A percentile compares a stretch with the other conserved stretches of the same genome.
These are phyloP conservation scores for Troilus luridus DNA, from an alignment of 2,888 invertebrate species.

Conservation along the genomic window DNA sequence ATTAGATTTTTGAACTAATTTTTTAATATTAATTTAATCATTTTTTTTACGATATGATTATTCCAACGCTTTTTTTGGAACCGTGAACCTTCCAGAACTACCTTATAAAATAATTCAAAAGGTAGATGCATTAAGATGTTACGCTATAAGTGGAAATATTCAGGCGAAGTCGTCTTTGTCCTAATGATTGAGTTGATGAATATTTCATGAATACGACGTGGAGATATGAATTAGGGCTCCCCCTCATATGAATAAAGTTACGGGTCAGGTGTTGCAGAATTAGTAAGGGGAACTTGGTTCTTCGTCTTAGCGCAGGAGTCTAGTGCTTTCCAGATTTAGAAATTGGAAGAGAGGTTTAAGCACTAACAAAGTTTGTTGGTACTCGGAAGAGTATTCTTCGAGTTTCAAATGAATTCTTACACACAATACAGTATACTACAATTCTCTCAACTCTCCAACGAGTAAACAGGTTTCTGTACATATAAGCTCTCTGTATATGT, in stretches of 20 bases:
- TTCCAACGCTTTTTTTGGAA: too few species aligned
- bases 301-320: neutral
- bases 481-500: too few species aligned
- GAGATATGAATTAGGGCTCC: neutral
- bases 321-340: neutral
- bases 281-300: neutral
- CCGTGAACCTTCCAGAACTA: too few species aligned
- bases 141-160: neutral
- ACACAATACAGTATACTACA: neutral
- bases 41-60: too few species aligned
- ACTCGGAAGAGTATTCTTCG: neutral
- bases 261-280: neutral
- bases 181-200: constrained; percentile 4
- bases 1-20: too few species aligned
- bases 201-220: neutral
- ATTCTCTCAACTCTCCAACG: neutral
- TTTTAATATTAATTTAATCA: too few species aligned
- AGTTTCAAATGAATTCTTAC: neutral
- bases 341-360: neutral
- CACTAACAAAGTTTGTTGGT: neutral
- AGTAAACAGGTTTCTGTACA: too few species aligned
- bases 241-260: constrained; percentile 16
- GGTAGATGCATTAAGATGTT: neutral
- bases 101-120: neutral
- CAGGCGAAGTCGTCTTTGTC: neutral